These are phyloP conservation scores for Philopedon plagiatum DNA, from an alignment of 2,888 invertebrate genomes.

Conservation along the genomic window DNA sequence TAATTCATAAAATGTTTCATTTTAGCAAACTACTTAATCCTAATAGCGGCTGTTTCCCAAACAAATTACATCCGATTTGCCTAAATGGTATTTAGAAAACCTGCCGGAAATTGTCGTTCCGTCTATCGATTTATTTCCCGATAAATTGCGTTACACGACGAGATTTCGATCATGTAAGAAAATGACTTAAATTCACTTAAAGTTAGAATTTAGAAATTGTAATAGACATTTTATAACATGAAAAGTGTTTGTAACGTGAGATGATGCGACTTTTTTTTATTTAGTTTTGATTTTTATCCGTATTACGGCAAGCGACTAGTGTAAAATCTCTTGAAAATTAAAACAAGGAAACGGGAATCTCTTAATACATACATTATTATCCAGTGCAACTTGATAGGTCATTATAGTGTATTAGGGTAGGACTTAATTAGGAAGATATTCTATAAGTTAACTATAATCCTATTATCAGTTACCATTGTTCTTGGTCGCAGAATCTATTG, in stretches of 20 bases:
- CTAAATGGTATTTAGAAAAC: slow-evolving; percentile 43
- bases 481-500: too few species aligned
- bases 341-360: too few species aligned
- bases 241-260: background rate
- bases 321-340: too few species aligned
- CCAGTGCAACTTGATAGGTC: too few species aligned
- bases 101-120: slow-evolving; percentile 50
- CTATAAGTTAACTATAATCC: too few species aligned
- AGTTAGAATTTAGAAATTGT: slow-evolving; percentile 16
- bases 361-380: too few species aligned
- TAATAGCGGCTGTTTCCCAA: slow-evolving; percentile 14
- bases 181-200: slow-evolving; percentile 17
- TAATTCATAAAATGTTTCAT: slow-evolving; percentile 17
- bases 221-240: slow-evolving; percentile 1
- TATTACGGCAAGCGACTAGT: too few species aligned
- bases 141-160: slow-evolving; percentile 38
- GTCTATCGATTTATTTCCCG: slow-evolving; percentile 39
- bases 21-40: slow-evolving; percentile 15
- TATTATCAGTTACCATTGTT: too few species aligned
- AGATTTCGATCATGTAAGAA: slow-evolving; percentile 41
- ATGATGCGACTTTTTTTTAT: too few species aligned
- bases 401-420: too few species aligned
- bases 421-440: too few species aligned
- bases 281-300: too few species aligned
- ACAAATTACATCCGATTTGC: slow-evolving; percentile 47